Conservation (phyloP, 2,797 vertebrate species). For the Phyllotis vaccarum region DNA sequence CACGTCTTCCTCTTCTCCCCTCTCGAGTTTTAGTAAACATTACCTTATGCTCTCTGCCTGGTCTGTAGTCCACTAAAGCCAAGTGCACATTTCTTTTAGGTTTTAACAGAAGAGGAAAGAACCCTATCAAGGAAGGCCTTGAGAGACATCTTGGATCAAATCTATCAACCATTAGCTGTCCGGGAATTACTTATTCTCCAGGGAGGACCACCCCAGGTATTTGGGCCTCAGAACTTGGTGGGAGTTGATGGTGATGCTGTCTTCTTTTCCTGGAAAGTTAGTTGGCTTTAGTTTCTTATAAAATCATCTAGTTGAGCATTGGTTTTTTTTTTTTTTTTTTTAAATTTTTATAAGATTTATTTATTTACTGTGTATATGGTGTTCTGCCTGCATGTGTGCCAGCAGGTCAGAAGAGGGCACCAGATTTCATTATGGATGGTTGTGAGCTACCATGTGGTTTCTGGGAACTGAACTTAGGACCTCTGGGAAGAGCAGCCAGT, state of each 20-base stretch:
- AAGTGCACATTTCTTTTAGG: conserved; percentile 81
- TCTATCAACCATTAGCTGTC: conserved; percentile 95
- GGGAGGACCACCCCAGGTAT: conserved; percentile 93
- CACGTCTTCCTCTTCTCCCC: not conserved
- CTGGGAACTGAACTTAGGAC: too few species aligned
- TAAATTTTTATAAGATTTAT: too few species aligned
- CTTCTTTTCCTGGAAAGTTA: conserved; percentile 12
- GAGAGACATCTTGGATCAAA: conserved; percentile 90
- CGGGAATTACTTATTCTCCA: conserved; percentile 95
- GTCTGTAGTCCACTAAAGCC: not conserved
- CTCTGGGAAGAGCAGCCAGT: too few species aligned
- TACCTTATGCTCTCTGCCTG: not conserved
- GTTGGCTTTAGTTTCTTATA: not conserved
- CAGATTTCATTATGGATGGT: too few species aligned
- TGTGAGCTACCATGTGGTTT: too few species aligned
- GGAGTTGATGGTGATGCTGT: not conserved
- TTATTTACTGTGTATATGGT: too few species aligned
- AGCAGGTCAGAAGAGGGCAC: too few species aligned
- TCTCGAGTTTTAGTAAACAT: not conserved
- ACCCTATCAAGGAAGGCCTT: conserved; percentile 88
- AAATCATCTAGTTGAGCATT: not conserved
- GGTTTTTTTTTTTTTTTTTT: too few species aligned
- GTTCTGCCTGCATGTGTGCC: too few species aligned
- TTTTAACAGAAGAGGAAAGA: conserved; percentile 89
- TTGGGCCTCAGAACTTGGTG: not conserved